Conservation (phyloP, 2,113 vertebrate genomes). For the Ctenomys sociabilis region DNA sequence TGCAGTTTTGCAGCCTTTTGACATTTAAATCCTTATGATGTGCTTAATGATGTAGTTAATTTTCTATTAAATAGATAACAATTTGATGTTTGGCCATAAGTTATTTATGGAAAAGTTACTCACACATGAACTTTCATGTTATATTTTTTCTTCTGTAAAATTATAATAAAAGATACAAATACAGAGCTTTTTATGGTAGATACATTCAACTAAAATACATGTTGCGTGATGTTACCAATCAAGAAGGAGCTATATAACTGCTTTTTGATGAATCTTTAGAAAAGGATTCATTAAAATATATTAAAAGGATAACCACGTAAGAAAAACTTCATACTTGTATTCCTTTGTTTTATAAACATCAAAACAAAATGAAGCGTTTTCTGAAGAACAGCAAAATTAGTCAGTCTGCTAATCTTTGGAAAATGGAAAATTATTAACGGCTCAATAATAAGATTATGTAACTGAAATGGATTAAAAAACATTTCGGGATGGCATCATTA, state of each 20-base stretch:
- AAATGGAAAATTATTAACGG: constrained; percentile 62
- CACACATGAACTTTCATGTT: constrained; percentile 27
- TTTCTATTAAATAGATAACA: not conserved
- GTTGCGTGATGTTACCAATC: constrained; percentile 50
- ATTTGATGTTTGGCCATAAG: not conserved
- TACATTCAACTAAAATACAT: constrained; percentile 52
- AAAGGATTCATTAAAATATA: constrained; percentile 60
- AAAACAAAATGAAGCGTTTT: constrained; percentile 63
- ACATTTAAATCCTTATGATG: not conserved
- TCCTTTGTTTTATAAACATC: constrained; percentile 52
- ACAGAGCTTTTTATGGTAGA: not conserved
- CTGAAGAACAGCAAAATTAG: constrained; percentile 63
- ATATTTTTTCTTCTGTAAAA: constrained; percentile 39
- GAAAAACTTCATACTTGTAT: constrained; percentile 51
- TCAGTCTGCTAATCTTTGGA: constrained; percentile 55
- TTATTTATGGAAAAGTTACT: not conserved
- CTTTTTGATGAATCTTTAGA: constrained; percentile 61
- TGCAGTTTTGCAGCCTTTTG: not conserved
- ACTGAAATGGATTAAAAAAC: constrained; percentile 75
- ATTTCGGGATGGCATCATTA: constrained; percentile 69
- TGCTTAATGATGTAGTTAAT: not conserved
- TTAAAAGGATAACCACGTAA: constrained; percentile 64
- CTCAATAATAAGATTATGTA: constrained; percentile 80
- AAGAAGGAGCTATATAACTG: constrained; percentile 48
- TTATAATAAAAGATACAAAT: constrained; percentile 35